Conservation (phyloP, 2,113 vertebrate genomes). For the Lasiurus cinereus region DNA sequence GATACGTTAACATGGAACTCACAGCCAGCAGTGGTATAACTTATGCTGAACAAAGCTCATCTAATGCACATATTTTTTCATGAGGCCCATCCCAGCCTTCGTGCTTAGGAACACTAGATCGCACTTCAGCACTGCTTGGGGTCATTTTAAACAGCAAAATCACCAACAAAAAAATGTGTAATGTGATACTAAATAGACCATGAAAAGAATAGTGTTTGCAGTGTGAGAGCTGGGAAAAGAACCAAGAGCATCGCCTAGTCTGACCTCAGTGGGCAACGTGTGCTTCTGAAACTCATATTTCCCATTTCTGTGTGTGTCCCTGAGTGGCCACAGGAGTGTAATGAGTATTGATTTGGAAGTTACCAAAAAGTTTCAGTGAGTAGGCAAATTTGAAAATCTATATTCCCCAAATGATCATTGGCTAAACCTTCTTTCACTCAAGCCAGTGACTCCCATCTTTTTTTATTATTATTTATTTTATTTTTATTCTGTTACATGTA, state of each 20-base stretch:
- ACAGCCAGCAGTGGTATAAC: neutral
- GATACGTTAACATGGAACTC: slow-evolving; percentile 1
- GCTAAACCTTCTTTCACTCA: neutral
- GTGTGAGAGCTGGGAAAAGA: neutral
- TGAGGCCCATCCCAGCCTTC: neutral
- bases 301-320: neutral
- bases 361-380: neutral
- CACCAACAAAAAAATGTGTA: slow-evolving; percentile 21
- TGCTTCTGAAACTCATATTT: neutral
- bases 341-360: neutral
- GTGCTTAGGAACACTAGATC: neutral
- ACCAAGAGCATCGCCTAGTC: neutral
- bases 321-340: fast-evolving
- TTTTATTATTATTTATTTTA: too few species aligned
- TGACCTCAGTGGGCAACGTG: neutral
- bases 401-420: neutral
- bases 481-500: too few species aligned
- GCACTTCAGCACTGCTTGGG: neutral
- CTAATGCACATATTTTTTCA: neutral
- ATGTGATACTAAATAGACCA: neutral
- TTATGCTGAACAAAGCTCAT: neutral
- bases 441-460: neutral
- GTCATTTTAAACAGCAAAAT: neutral
- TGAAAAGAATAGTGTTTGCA: neutral
- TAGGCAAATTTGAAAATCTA: neutral